Conservation (phyloP, 2,888 invertebrate species). For the Campoplex nolae region DNA sequence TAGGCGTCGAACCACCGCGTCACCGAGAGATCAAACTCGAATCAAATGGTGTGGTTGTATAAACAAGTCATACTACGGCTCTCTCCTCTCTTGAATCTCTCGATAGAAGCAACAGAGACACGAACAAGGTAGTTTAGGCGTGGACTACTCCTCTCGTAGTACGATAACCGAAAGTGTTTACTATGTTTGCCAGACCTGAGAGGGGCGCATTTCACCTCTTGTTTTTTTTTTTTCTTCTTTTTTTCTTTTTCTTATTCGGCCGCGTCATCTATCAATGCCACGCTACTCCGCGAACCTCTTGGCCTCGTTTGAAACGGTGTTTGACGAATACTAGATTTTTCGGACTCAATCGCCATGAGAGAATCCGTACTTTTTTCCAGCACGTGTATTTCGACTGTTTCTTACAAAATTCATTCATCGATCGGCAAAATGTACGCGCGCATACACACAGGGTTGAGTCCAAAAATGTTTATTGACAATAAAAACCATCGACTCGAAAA, state of each 20-base stretch:
- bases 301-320: constrained; percentile 60
- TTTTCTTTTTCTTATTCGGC: constrained; percentile 39
- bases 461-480: neutral
- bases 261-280: constrained; percentile 53
- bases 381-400: neutral
- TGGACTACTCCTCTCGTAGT: constrained; percentile 58
- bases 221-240: constrained; percentile 19
- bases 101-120: constrained; percentile 50
- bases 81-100: constrained; percentile 7
- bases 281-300: constrained; percentile 42
- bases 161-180: constrained; percentile 78
- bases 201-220: constrained; percentile 41
- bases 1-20: neutral
- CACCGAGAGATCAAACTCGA: constrained; percentile 73
- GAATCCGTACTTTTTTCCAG: neutral
- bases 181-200: constrained; percentile 68
- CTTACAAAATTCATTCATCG: neutral
- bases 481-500: neutral
- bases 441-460: no score
- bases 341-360: neutral
- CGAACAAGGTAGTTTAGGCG: constrained; percentile 48
- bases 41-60: constrained; percentile 75
- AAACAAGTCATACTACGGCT: constrained; percentile 66
- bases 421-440: neutral
- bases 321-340: constrained; percentile 33